These are phyloP conservation scores for Anguilla pacifica DNA, from an alignment of 2,797 vertebrate genomes.

Conservation along the genomic window DNA sequence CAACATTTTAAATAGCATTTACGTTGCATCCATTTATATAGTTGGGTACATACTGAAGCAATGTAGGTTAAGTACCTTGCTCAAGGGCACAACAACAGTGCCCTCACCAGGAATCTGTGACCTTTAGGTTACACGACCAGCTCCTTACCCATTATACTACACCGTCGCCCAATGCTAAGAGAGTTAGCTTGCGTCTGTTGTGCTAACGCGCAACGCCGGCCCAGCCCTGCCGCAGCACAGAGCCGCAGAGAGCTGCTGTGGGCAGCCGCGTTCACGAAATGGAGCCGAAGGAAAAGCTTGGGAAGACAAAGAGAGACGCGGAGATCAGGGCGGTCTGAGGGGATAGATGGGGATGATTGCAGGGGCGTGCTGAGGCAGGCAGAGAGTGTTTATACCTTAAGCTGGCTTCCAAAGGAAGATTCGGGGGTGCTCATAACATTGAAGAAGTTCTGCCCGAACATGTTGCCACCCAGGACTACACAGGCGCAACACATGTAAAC, in stretches of 20 bases:
- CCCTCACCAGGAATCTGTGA: too few relatives aligned
- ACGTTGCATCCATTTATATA: too few relatives aligned
- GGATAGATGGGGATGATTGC: not conserved
- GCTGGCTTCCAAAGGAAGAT: not conserved
- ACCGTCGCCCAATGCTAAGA: not conserved
- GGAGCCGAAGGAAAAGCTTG: not conserved
- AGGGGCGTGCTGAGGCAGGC: not conserved
- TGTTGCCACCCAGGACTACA: constrained; percentile 7
- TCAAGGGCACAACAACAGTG: too few relatives aligned
- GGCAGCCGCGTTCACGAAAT: not conserved
- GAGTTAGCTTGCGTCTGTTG: not conserved
- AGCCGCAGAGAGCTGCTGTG: not conserved
- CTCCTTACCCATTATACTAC: too few relatives aligned
- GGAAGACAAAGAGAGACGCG: not conserved
- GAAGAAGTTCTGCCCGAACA: not conserved
- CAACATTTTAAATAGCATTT: too few relatives aligned
- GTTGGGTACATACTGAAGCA: too few relatives aligned
- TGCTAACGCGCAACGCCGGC: not conserved
- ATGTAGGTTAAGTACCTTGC: too few relatives aligned
- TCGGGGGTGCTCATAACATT: not conserved
- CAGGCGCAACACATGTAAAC: not conserved
- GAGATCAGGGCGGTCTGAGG: not conserved
- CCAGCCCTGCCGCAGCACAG: not conserved
- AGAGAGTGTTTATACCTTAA: not conserved
- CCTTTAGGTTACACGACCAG: too few relatives aligned